These are phyloP conservation scores for Melanerpes formicivorus DNA, from an alignment of 2,113 vertebrate species.

Conservation along the genomic window DNA sequence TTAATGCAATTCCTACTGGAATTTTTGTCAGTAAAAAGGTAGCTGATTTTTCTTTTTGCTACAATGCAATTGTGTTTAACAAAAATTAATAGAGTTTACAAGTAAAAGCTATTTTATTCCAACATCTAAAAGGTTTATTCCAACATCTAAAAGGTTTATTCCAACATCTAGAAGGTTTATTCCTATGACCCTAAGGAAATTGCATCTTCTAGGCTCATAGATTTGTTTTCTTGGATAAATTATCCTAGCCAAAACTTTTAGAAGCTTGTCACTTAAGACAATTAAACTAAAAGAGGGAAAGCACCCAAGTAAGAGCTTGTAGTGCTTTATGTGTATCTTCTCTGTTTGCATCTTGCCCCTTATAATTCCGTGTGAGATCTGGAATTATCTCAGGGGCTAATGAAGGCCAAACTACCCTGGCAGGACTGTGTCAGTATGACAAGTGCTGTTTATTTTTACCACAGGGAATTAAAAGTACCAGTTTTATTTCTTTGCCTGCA, in stretches of 20 bases:
- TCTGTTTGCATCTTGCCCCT: not conserved
- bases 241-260: not conserved
- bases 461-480: not conserved
- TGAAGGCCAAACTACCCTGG: conserved; percentile 9
- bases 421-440: not conserved
- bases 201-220: not conserved
- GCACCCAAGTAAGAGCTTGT: not conserved
- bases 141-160: not conserved
- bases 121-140: not conserved
- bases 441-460: not conserved
- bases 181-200: not conserved
- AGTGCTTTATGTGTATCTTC: not conserved
- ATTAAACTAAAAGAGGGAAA: not conserved
- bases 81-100: not conserved
- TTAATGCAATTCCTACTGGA: not conserved
- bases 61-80: not conserved
- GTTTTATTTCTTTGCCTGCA: conserved; percentile 26
- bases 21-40: not conserved
- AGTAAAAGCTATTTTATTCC: not conserved
- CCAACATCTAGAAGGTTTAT: not conserved
- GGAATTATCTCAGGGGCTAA: conserved; percentile 35
- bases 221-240: not conserved
- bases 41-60: not conserved
- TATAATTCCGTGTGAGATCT: conserved; percentile 12
- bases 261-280: not conserved